Conservation (phyloP, 2,888 invertebrate species). For the Malacosoma neustria region DNA sequence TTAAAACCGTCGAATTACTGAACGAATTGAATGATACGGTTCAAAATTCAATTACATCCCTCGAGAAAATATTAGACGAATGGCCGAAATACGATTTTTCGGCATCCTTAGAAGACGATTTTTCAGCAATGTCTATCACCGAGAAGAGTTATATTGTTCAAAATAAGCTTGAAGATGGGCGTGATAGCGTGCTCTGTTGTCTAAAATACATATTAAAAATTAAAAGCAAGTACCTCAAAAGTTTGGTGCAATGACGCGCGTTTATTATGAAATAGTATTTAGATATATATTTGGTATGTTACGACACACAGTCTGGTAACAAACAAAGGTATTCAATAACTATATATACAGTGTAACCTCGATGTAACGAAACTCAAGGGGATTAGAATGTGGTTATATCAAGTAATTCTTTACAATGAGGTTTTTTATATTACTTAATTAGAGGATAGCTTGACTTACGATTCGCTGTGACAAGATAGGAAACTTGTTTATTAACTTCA, state of each 20-base stretch:
- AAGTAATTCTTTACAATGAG: too few species aligned
- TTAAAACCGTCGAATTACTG: slow-evolving; percentile 40
- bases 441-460: too few species aligned
- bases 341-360: too few species aligned
- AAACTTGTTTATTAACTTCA: too few species aligned
- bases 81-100: slow-evolving; percentile 47
- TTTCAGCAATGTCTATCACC: slow-evolving; percentile 43
- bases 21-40: slow-evolving; percentile 43
- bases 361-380: too few species aligned
- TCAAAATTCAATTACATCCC: slow-evolving; percentile 36
- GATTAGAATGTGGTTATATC: too few species aligned
- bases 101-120: slow-evolving; percentile 41
- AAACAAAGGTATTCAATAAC: too few species aligned
- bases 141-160: slow-evolving; percentile 50
- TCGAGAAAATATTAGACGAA: slow-evolving; percentile 55
- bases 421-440: too few species aligned
- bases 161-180: slow-evolving; percentile 61
- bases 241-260: slow-evolving; percentile 45
- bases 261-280: too few species aligned
- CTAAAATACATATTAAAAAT: slow-evolving; percentile 66
- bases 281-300: too few species aligned
- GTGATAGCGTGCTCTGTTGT: slow-evolving; percentile 64
- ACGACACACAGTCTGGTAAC: too few species aligned
- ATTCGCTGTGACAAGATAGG: too few species aligned
- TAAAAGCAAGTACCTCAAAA: slow-evolving; percentile 71